Percentiles rank a stretch among this genome's conserved stretches.
Evolutionary conservation across 2,113 vertebrate species (phyloP).

Genomic region (Eulemur macaco): DNA sequence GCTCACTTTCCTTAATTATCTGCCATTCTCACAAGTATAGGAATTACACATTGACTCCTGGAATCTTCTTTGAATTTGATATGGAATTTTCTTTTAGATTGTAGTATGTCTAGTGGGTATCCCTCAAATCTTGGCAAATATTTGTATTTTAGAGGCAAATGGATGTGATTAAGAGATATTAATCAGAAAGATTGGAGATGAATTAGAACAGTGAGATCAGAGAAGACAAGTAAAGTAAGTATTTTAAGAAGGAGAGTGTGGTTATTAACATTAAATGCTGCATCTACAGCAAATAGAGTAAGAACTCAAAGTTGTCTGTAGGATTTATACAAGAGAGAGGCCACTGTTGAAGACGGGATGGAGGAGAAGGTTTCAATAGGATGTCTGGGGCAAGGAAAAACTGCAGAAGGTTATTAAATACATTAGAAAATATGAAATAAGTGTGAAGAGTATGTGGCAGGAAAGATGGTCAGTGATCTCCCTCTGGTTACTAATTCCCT

Average conservation of each 20-base stretch:
- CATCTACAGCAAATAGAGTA: neutral
- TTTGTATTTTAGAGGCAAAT: neutral
- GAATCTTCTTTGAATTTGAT: slow-evolving; percentile 33
- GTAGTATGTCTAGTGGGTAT: neutral
- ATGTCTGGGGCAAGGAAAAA: neutral
- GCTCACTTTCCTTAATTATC: neutral
- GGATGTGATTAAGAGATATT: neutral
- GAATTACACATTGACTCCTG: neutral
- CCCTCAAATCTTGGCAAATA: neutral
- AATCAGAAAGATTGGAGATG: neutral
- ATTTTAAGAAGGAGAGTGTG: neutral
- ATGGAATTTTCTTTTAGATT: slow-evolving; percentile 10
- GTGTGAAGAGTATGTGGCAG: neutral
- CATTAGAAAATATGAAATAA: neutral
- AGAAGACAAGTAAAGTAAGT: neutral
- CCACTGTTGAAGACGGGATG: no score
- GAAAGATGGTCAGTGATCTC: neutral
- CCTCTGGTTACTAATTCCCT: neutral
- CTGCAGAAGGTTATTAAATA: neutral
- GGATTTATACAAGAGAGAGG: neutral
- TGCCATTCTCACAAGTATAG: neutral
- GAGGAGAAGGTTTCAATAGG: neutral
- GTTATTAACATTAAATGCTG: neutral
- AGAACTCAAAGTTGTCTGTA: neutral
- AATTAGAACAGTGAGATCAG: neutral